These are phyloP conservation scores for Eunapius fragilis DNA, from an alignment of 37 sponge, comb jelly and placozoan species.

Conservation along the genomic window DNA sequence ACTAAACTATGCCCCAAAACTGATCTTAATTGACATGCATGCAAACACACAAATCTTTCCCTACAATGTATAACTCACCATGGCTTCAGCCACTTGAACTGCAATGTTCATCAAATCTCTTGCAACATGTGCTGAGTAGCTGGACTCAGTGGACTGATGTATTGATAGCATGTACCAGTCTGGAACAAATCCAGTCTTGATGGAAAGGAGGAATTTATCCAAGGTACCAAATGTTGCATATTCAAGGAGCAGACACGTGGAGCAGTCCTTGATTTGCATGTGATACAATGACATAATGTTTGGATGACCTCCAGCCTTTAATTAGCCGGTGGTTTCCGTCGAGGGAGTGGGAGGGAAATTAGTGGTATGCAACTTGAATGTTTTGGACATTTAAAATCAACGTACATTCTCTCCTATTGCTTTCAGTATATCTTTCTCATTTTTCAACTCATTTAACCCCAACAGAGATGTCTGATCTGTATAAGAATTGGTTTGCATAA, in stretches of 20 bases:
- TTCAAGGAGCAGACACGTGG: constrained; percentile 62
- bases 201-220: constrained; percentile 40
- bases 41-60: too few relatives aligned
- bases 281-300: constrained; percentile 50
- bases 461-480: constrained; percentile 60
- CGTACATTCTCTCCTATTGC: neutral
- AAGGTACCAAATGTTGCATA: constrained; percentile 56
- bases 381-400: neutral
- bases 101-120: constrained; percentile 57
- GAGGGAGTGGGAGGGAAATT: too few relatives aligned
- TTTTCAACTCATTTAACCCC: constrained; percentile 59
- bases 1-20: too few relatives aligned
- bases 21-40: too few relatives aligned
- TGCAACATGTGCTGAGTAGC: constrained; percentile 44
- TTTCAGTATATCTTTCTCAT: constrained; percentile 38
- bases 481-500: neutral
- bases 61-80: constrained; percentile 31
- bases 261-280: constrained; percentile 9
- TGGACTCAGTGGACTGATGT: constrained; percentile 4
- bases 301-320: constrained; percentile 60
- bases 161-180: constrained; percentile 60
- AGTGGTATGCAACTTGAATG: neutral
- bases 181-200: constrained; percentile 67
- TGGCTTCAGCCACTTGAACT: constrained; percentile 67
- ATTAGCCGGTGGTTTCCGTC: too few relatives aligned